Base-by-base conservation (phyloP, 1,140 invertebrate genomes). In the Mercenaria mercenaria region DNA sequence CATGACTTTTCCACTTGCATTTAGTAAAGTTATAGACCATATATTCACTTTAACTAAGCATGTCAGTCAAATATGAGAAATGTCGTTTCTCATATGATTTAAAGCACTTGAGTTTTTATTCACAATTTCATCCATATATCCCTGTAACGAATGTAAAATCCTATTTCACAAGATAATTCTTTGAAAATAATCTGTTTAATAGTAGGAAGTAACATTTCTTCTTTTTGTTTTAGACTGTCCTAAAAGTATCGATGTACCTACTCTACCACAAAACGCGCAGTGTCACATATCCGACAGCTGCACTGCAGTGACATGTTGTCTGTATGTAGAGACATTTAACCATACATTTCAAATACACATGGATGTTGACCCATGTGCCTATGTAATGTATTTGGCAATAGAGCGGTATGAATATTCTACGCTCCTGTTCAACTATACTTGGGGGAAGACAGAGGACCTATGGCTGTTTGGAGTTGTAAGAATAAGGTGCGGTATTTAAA, bases 391-490 rank as follows among this genome's bases (percentile, higher is more conserved):
- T 15, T 8, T 56, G 15, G 3, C 52, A 37, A 39, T 81, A 32
- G 79, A 81, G 61, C 59, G 61, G 2, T 81, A 61, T 39, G n/a
- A 61, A 34, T 26, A 47, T 26, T 20, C 50, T 2, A 82, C 59
- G 26, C 41, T 67, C 0, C 20, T 82, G 13, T 64, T 88, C 18
- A 72, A 50, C 47, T 88, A 91, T 37, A 39, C 74, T 1, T 91
- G 88, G 83, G 91, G 88, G 43, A 26, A 50, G 26, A 52, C 13
- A 20, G 67, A 90, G 11, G 8, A 39, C 10, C 10, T 84, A 0
- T 77, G 43, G 56, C 15, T 84, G 11, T 56, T 47, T 32, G 74
- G 64, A 4, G 81, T 84, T 64, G 1, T 85, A 6, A 59, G 29
- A 41, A 69, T 59, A 13, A 87, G 84, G 89, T 61, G 72, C 23